Base-by-base conservation (phyloP, 2,888 invertebrate species). In the Thyatira batis region DNA sequence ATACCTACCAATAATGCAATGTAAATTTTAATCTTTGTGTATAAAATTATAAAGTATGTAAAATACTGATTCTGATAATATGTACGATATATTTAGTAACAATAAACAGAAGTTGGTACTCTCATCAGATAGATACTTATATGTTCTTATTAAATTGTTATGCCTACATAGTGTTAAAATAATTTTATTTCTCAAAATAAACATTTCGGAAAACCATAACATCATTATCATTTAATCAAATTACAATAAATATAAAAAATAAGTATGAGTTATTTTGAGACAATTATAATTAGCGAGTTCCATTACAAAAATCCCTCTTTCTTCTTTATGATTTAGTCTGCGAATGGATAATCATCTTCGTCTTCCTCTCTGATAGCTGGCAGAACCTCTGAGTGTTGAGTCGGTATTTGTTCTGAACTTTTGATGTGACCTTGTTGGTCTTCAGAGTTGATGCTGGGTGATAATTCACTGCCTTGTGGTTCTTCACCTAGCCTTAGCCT, bases 261-360 rank as follows among this genome's bases (percentile, higher is more conserved):
- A n/a, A n/a, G n/a, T n/a, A n/a, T n/a, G n/a, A n/a, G n/a, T n/a
- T n/a, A n/a, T n/a, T n/a, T n/a, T n/a, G n/a, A n/a, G n/a, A n/a
- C n/a, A n/a, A n/a, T n/a, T n/a, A n/a, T n/a, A n/a, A n/a, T n/a
- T n/a, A n/a, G n/a, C n/a, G n/a, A n/a, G n/a, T n/a, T n/a, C n/a
- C n/a, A n/a, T n/a, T n/a, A n/a, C n/a, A n/a, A n/a, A n/a, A n/a
- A n/a, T n/a, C 8, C 28, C 28, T 28, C 10, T 28, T 28, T 28
- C n/a, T n/a, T 2, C 3, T 23, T 10, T 11, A 11, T 20, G 21
- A n/a, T 11, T 48, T 28, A 48, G 10, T 4, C 27, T 49, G 75
- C 73, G 54, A 86, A 80, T 1, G 87, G 87, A 61, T 88, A 88
- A 44, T 82, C 83, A 49, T 82, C 80, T 30, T 83, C 82, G 5